Conservation (phyloP, 2,797 vertebrate species). For the Peromyscus aztecus region DNA sequence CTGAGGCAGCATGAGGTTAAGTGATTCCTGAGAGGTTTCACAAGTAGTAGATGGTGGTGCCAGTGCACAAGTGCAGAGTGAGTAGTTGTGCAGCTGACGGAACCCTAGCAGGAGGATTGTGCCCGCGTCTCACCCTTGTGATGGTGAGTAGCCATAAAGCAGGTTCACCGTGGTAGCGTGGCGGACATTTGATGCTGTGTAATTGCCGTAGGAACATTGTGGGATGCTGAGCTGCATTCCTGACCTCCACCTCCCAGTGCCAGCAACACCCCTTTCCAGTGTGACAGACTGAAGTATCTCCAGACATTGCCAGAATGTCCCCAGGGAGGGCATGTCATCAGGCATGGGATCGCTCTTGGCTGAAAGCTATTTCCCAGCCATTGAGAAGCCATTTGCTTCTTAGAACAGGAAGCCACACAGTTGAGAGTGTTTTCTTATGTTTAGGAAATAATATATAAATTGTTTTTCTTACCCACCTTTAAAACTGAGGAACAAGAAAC, state of each 20-base stretch:
- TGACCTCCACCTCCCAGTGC: too few relatives aligned
- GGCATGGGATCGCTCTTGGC: not conserved
- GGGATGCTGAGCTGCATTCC: not conserved
- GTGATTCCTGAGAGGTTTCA: not conserved
- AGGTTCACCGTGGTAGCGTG: not conserved
- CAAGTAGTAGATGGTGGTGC: too few relatives aligned
- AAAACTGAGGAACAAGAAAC: not conserved
- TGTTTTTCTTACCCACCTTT: not conserved
- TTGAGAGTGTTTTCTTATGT: not conserved
- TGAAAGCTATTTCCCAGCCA: not conserved
- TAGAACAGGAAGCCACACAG: not conserved
- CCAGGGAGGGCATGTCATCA: not conserved
- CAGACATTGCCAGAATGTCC: not conserved
- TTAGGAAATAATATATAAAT: not conserved
- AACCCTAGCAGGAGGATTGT: too few relatives aligned
- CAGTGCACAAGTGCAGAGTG: too few relatives aligned
- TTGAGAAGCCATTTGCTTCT: not conserved
- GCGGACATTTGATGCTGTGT: not conserved
- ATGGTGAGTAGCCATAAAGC: fast-evolving
- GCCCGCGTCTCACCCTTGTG: too few relatives aligned
- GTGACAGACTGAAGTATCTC: not conserved
- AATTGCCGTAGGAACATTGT: fast-evolving
- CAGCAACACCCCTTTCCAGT: not conserved
- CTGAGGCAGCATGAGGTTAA: not conserved
- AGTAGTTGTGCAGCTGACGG: not conserved